These are phyloP conservation scores for Corythoichthys intestinalis DNA, from an alignment of 2,113 vertebrate genomes.

Conservation along the genomic window DNA sequence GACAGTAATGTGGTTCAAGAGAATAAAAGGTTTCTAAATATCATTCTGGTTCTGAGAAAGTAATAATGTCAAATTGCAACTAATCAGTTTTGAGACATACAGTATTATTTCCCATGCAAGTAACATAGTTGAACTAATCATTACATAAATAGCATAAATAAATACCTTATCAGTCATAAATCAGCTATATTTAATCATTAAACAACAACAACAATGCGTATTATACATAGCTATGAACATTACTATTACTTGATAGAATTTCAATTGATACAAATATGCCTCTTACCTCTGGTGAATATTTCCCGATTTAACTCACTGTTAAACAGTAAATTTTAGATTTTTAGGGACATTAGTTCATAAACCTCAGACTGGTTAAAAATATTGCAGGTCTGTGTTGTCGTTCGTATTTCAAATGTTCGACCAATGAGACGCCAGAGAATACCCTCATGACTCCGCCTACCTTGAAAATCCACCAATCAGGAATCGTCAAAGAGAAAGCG, in stretches of 20 bases:
- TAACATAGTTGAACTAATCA: not conserved
- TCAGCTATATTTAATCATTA: not conserved
- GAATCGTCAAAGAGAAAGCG: not conserved
- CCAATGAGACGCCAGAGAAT: constrained; percentile 26
- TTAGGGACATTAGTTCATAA: not conserved
- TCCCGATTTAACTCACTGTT: constrained; percentile 17
- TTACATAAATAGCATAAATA: not conserved
- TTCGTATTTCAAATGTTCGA: constrained; percentile 57
- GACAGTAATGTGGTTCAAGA: not conserved
- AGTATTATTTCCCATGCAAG: not conserved
- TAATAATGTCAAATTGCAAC: not conserved
- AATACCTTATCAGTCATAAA: not conserved
- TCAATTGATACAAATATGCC: not conserved
- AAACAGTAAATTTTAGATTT: not conserved
- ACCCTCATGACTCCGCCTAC: constrained; percentile 31
- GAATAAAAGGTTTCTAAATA: not conserved
- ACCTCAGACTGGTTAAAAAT: too few relatives aligned
- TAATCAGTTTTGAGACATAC: not conserved
- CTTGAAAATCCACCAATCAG: constrained; percentile 39
- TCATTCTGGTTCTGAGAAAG: not conserved
- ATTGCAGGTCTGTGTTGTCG: not conserved
- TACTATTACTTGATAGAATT: not conserved
- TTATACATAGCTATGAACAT: not conserved
- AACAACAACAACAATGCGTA: not conserved
- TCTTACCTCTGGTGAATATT: constrained; percentile 40